These are phyloP conservation scores for Arnoldichthys spilopterus DNA, from an alignment of 2,797 vertebrate species.

Conservation along the genomic window DNA sequence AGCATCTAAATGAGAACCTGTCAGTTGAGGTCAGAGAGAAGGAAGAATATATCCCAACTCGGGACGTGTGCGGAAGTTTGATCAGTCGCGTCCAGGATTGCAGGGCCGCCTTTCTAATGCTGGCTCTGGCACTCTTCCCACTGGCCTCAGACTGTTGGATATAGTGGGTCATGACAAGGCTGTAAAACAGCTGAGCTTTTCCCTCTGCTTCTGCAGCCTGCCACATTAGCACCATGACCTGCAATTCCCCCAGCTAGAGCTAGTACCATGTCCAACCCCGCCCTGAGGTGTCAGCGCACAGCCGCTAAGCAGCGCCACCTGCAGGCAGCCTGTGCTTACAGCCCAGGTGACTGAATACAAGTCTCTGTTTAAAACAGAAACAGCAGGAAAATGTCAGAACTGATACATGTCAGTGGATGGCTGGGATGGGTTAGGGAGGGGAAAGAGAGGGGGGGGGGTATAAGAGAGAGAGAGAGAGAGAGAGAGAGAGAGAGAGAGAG, in stretches of 20 bases:
- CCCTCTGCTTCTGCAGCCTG: slow-evolving; percentile 34
- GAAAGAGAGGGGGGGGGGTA: too few species aligned
- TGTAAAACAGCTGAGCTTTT: slow-evolving; percentile 46
- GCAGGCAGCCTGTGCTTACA: slow-evolving; percentile 59
- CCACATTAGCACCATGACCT: slow-evolving; percentile 63
- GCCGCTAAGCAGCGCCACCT: slow-evolving; percentile 60
- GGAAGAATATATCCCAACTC: slow-evolving; percentile 54
- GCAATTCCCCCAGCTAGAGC: slow-evolving; percentile 48
- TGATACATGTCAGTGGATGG: slow-evolving; percentile 4
- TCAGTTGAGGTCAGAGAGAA: slow-evolving; percentile 53
- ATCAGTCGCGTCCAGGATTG: slow-evolving; percentile 41
- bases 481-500: slow-evolving; percentile 2
- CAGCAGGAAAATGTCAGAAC: slow-evolving; percentile 65
- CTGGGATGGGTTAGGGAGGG: slow-evolving; percentile 44
- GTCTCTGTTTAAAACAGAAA: slow-evolving; percentile 65
- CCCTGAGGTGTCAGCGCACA: slow-evolving; percentile 14
- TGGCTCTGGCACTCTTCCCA: slow-evolving; percentile 31
- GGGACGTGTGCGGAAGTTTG: slow-evolving; percentile 54
- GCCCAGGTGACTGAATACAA: slow-evolving; percentile 64
- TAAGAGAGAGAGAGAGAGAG: slow-evolving; percentile 49
- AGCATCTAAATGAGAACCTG: slow-evolving; percentile 61
- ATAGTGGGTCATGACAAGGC: slow-evolving; percentile 35
- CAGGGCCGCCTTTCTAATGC: slow-evolving; percentile 12
- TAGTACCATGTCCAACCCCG: slow-evolving; percentile 13
- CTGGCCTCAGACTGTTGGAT: slow-evolving; percentile 28